phyloP scores from a whole-genome alignment of 2,113 vertebrate genomes.

The Fulica atra region DNA sequence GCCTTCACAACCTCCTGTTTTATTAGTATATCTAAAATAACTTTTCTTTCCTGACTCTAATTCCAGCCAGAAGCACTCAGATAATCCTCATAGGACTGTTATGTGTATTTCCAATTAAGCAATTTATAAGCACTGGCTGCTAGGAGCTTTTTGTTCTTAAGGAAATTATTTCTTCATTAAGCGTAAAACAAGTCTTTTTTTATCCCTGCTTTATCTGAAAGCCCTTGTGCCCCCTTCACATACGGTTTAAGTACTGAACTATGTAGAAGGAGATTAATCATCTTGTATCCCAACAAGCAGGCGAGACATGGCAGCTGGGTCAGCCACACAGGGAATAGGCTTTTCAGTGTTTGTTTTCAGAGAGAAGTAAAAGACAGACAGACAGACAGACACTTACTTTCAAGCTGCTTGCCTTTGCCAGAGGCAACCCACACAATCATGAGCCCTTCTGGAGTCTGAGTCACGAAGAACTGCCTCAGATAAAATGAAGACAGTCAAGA shows the following conservation, averaged over 20 bases:
- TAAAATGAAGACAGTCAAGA: slow-evolving; percentile 46
- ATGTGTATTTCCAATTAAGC: slow-evolving; percentile 69
- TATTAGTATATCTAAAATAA: slow-evolving; percentile 61
- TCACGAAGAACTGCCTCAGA: slow-evolving; percentile 13
- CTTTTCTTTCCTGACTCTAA: slow-evolving; percentile 62
- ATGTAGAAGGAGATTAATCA: slow-evolving; percentile 48
- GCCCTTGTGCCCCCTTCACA: slow-evolving; percentile 35
- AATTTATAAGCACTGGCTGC: slow-evolving; percentile 64
- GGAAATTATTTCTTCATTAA: slow-evolving; percentile 70
- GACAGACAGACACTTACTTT: slow-evolving; percentile 53
- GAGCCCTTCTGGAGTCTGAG: slow-evolving; percentile 63
- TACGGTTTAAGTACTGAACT: slow-evolving; percentile 58
- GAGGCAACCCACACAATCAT: slow-evolving; percentile 57
- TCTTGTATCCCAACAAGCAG: slow-evolving; percentile 26
- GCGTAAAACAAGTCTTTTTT: slow-evolving; percentile 49
- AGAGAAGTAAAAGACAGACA: slow-evolving; percentile 45
- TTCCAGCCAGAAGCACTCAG: slow-evolving; percentile 62
- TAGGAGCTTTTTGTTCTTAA: slow-evolving; percentile 66
- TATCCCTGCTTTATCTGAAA: slow-evolving; percentile 46
- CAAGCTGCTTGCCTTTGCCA: slow-evolving; percentile 53
- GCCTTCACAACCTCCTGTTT: slow-evolving; percentile 36
- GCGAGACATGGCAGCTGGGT: slow-evolving; percentile 28
- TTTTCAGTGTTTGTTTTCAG: slow-evolving; percentile 58
- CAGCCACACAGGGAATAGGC: slow-evolving; percentile 24
- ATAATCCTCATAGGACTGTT: slow-evolving; percentile 58